Evolutionary conservation across 2,888 invertebrate genomes (phyloP).

Genomic region (Noctuana brunneofusca): DNA sequence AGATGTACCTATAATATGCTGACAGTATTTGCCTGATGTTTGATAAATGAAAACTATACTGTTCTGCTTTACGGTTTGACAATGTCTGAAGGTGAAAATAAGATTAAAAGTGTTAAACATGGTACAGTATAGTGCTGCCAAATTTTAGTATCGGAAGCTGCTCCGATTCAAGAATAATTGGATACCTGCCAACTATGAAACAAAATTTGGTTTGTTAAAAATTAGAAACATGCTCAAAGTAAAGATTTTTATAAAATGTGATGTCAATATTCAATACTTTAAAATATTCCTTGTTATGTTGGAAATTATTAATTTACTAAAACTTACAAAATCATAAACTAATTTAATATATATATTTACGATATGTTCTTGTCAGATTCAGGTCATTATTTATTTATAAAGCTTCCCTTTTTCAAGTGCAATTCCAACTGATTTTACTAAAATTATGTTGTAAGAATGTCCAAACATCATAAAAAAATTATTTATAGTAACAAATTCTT

Average conservation of each 20-base stretch:
- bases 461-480: no score
- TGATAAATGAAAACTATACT: slow-evolving; percentile 6
- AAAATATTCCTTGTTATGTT: background rate
- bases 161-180: slow-evolving; percentile 65
- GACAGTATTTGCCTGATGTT: background rate
- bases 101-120: slow-evolving; percentile 59
- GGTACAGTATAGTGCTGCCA: slow-evolving; percentile 63
- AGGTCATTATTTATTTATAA: no score
- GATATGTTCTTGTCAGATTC: no score
- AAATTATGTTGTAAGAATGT: no score
- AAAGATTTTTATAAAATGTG: slow-evolving; percentile 12
- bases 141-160: slow-evolving; percentile 59
- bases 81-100: slow-evolving; percentile 71
- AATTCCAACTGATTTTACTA: no score
- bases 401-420: no score
- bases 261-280: background rate
- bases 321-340: no score
- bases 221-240: slow-evolving; percentile 21
- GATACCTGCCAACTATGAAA: slow-evolving; percentile 57
- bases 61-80: slow-evolving; percentile 23
- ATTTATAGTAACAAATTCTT: no score
- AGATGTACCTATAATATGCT: background rate
- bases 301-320: background rate
- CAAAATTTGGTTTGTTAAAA: slow-evolving; percentile 33
- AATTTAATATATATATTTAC: no score